Evolutionary conservation across 2,113 vertebrate genomes (phyloP), one percentile per base, ranked within the genome.

Genomic region (Pseudopodoces humilis): DNA sequence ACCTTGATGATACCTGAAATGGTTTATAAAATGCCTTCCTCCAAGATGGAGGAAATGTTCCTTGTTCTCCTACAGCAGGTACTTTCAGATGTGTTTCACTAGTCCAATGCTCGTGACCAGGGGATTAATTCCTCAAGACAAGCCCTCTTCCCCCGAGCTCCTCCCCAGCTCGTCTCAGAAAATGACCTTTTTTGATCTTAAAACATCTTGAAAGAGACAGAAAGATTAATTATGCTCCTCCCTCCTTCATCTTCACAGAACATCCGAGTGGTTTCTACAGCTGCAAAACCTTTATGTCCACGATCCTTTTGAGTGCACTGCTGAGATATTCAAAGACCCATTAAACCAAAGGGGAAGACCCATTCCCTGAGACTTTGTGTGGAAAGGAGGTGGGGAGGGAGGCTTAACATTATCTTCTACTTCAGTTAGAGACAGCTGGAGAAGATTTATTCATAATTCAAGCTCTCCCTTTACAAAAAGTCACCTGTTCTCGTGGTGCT

Each of bases 181-280:
- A 94, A 89, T 75, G 20, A 84, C 84, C 58, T 65, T 69, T 56
- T 60, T 77, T 92, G 74, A 84, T 87, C 69, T 79, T 86, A 94
- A 74, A 58, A 43, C 50, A 62, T 76, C 74, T 87, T 62, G 65
- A 95, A 95, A 81, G 53, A 15, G 65, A 84, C 76, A 94, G 80
- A 59, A 95, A 64, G 65, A 94, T 95, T 94, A 91, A 93, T 89
- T 82, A 71, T 84, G 44, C 63, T 91, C 58, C 69, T 71, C 81
- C 62, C 58, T 64, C 46, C 49, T 87, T 84, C 89, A 92, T 71
- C 83, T 75, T 94, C 69, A 52, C 4, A 6, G 44, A 80, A 91
- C 56, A 94, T 72, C 69, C n/a, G 50, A 91, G 86, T 90, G 79
- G 70, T 69, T 91, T 75, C 83, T 43, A 49, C 44, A 95, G 77